Percentiles rank a stretch among this genome's conserved stretches.
phyloP scores from a whole-genome alignment of 1,140 invertebrate genomes.

The Temnothorax curvispinosus region DNA sequence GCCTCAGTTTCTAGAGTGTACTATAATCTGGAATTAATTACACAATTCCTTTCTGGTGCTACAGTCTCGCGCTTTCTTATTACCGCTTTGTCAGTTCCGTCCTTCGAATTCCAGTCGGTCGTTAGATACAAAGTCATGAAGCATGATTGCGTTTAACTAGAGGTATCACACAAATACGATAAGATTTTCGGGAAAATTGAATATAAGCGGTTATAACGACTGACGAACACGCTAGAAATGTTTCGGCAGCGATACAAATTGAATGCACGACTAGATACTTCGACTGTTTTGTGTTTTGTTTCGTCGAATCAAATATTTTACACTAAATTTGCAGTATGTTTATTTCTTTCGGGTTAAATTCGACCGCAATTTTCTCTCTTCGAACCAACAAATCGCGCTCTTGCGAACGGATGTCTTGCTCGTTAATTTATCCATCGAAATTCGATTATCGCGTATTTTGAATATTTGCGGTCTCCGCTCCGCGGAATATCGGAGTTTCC shows the following conservation, averaged over 20 bases:
- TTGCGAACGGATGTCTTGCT: conserved; percentile 37
- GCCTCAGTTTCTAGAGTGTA: not conserved
- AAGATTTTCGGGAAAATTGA: conserved; percentile 4
- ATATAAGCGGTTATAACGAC: conserved; percentile 2
- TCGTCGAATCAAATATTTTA: conserved; percentile 14
- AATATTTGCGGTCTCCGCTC: conserved; percentile 45
- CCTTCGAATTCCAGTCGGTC: conserved; percentile 44
- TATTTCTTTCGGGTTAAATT: conserved; percentile 27
- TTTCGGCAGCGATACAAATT: conserved; percentile 6
- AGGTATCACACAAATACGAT: not conserved
- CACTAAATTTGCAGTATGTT: conserved; percentile 11
- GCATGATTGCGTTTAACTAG: conserved; percentile 13
- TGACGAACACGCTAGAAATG: not conserved
- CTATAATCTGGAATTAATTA: conserved; percentile 77
- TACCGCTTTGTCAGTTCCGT: conserved; percentile 27
- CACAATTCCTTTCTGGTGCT: conserved; percentile 62
- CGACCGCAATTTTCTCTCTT: not conserved
- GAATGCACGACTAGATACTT: not conserved
- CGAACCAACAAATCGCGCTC: conserved; percentile 28
- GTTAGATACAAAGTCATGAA: conserved; percentile 57
- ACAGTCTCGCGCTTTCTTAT: conserved; percentile 56
- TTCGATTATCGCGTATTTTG: conserved; percentile 58
- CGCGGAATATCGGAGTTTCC: conserved; percentile 45
- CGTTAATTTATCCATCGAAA: conserved; percentile 58
- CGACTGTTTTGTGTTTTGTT: not conserved